A percentile compares a stretch with the other conserved stretches of the same genome.
Evolutionary conservation across 1,140 invertebrate genomes (phyloP).

Genomic region (Bilobella aurantiaca): DNA sequence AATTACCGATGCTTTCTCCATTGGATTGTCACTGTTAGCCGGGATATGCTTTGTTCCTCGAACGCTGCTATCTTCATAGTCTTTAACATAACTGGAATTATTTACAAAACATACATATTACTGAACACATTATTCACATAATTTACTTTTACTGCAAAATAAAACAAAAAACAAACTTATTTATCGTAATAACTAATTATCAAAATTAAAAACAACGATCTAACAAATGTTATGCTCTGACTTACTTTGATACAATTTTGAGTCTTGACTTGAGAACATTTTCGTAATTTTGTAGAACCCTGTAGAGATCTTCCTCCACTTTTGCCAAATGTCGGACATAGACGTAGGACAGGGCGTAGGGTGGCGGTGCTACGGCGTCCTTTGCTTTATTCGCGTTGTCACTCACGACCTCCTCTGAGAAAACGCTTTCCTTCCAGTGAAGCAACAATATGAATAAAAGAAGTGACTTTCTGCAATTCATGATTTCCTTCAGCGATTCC

Average conservation of each 20-base stretch:
- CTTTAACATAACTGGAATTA: constrained; percentile 24
- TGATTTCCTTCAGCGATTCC: too few species aligned
- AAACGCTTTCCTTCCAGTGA: too few species aligned
- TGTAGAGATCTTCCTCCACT: constrained; percentile 19
- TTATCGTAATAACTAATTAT: too few species aligned
- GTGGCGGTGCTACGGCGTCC: background rate
- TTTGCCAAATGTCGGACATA: constrained; percentile 28
- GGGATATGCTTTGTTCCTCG: constrained; percentile 6
- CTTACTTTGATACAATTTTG: constrained; percentile 15
- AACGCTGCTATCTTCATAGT: constrained; percentile 29
- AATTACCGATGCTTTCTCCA: background rate
- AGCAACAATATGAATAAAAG: too few species aligned
- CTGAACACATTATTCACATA: too few species aligned
- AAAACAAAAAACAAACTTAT: too few species aligned
- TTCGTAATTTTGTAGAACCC: constrained; percentile 11
- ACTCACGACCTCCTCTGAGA: background rate
- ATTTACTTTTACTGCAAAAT: too few species aligned
- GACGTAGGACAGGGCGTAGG: constrained; percentile 29
- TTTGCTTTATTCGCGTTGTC: background rate
- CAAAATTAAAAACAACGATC: too few species aligned
- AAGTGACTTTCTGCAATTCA: too few species aligned
- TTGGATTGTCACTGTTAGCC: background rate
- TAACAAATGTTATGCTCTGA: too few species aligned
- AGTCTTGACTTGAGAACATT: constrained; percentile 17
- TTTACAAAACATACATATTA: too few species aligned